Evolutionary conservation across 2,113 vertebrate genomes (phyloP).

Genomic region (Microtus ochrogaster): DNA sequence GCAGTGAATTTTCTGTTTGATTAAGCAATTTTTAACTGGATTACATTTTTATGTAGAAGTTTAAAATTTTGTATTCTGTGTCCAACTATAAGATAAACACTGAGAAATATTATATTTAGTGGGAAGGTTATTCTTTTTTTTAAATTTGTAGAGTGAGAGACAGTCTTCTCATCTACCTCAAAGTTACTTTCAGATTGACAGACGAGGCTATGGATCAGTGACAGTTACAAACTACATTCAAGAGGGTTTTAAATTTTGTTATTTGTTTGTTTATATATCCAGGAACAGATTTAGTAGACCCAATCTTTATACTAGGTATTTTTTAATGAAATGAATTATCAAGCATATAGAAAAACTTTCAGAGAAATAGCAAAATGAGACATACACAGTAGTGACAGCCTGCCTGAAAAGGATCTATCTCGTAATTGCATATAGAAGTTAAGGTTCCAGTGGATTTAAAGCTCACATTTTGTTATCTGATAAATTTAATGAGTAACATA

Average conservation of each 20-base stretch:
- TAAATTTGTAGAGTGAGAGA: neutral
- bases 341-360: slow-evolving; percentile 20
- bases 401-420: neutral
- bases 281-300: neutral
- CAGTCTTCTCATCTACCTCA: neutral
- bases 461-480: neutral
- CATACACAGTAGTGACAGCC: neutral
- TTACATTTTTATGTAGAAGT: slow-evolving; percentile 31
- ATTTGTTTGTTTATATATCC: neutral
- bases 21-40: neutral
- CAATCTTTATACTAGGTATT: neutral
- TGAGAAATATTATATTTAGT: neutral
- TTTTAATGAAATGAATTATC: neutral
- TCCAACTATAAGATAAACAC: neutral
- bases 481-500: neutral
- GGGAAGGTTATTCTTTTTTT: neutral
- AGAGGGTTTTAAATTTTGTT: neutral
- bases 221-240: neutral
- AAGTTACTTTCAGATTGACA: neutral
- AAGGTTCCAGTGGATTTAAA: neutral
- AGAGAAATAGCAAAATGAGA: slow-evolving; percentile 15
- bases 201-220: neutral
- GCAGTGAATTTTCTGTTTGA: slow-evolving; percentile 16
- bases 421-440: neutral
- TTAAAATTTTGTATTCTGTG: neutral